Conservation (phyloP, 2,113 vertebrate species). For the Ramphastos sulfuratus region DNA sequence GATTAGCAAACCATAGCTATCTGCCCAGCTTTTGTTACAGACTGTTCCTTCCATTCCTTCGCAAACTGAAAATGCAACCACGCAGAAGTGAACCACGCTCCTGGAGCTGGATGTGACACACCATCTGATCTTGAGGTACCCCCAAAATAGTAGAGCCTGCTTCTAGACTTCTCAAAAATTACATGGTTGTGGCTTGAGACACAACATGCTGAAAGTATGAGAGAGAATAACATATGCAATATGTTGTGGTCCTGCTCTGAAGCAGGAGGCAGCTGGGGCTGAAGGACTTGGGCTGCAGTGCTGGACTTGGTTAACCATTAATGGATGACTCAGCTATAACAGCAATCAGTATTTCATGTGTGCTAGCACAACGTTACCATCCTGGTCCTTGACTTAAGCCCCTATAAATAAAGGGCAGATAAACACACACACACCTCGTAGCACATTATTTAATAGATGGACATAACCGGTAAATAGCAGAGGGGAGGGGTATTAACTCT, state of each 20-base stretch:
- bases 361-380: neutral
- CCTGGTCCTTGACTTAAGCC: neutral
- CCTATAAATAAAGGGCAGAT: neutral
- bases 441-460: neutral
- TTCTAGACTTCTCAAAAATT: constrained; percentile 26
- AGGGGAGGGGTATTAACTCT: neutral
- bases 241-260: constrained; percentile 16
- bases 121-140: neutral
- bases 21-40: neutral
- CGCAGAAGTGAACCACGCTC: neutral
- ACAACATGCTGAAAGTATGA: neutral
- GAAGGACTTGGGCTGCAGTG: neutral
- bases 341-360: neutral
- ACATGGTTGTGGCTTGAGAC: neutral
- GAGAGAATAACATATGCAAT: neutral
- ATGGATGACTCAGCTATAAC: constrained; percentile 51
- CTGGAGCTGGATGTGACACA: neutral
- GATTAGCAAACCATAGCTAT: neutral
- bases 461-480: neutral
- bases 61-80: neutral
- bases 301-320: constrained; percentile 60
- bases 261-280: neutral
- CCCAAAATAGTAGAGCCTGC: neutral
- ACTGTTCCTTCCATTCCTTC: neutral
- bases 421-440: rapidly evolving